Conservation (phyloP, 2,113 vertebrate species). For the Typhlomys cinereus region DNA sequence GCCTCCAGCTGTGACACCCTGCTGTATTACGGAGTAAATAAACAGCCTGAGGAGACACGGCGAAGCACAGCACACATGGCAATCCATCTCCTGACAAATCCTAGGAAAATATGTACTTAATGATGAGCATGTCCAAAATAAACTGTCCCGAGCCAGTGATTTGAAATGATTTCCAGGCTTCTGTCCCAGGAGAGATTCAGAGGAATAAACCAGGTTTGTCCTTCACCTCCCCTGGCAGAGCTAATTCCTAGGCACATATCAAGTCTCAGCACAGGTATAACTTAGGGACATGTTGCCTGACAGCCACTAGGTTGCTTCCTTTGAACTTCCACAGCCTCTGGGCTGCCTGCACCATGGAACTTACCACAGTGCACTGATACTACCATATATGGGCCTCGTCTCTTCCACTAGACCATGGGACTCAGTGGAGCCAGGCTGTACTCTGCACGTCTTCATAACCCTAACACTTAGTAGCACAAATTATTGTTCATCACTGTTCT, state of each 20-base stretch:
- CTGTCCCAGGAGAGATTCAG: neutral
- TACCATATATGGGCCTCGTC: neutral
- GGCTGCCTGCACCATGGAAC: neutral
- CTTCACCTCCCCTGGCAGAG: neutral
- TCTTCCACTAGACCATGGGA: neutral
- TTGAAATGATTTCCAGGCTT: conserved; percentile 46
- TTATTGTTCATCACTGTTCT: neutral
- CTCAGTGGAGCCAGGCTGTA: neutral
- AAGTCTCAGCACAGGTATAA: neutral
- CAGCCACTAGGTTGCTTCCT: neutral
- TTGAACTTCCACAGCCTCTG: neutral
- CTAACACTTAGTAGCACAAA: neutral
- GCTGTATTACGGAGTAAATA: conserved; percentile 75
- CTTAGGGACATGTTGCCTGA: neutral
- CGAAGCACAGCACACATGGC: conserved; percentile 59
- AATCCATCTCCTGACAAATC: conserved; percentile 74
- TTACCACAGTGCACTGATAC: neutral
- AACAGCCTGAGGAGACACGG: conserved; percentile 50
- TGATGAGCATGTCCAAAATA: conserved; percentile 67
- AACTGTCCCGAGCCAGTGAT: conserved; percentile 57
- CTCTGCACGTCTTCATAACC: neutral
- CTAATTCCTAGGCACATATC: neutral
- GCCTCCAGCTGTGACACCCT: conserved; percentile 69
- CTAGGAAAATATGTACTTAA: conserved; percentile 74
- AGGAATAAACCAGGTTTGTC: neutral